Evolutionary conservation across 2,113 vertebrate species (phyloP).

Genomic region (Lamprotornis superbus): DNA sequence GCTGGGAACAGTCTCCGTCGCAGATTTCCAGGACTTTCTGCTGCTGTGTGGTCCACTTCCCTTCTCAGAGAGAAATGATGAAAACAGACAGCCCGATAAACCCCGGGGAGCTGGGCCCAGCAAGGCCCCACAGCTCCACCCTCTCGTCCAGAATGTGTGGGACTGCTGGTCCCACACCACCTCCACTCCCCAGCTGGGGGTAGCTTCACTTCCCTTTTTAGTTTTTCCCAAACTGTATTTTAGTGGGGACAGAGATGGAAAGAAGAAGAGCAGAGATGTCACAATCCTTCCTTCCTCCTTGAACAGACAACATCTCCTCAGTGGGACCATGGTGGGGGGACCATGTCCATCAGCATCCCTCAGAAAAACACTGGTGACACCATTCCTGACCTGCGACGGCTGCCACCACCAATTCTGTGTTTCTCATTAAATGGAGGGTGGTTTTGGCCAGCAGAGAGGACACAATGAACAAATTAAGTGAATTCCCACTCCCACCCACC

Average conservation of each 20-base stretch:
- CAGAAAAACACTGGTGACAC: accelerated
- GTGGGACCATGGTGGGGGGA: accelerated
- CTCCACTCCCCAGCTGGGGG: neutral
- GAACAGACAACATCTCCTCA: neutral
- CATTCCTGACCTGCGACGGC: accelerated
- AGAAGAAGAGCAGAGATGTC: neutral
- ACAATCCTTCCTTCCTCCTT: neutral
- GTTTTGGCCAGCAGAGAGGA: neutral
- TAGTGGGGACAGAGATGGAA: neutral
- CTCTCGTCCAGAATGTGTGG: neutral
- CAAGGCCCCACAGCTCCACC: neutral
- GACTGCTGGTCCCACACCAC: neutral
- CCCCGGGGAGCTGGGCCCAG: neutral
- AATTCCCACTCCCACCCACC: constrained; percentile 48
- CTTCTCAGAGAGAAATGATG: constrained; percentile 4
- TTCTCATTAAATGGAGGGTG: neutral
- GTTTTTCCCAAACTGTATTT: neutral
- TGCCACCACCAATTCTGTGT: neutral
- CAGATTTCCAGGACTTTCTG: constrained; percentile 42
- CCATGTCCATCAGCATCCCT: neutral
- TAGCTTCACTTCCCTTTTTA: neutral
- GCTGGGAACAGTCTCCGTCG: neutral
- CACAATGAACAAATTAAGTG: accelerated
- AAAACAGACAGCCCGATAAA: neutral
- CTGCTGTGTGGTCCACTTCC: constrained; percentile 58